Evolutionary conservation across 2,888 invertebrate species (phyloP), one percentile per base, ranked within the genome.

Genomic region (Dicyrtomina minuta): DNA sequence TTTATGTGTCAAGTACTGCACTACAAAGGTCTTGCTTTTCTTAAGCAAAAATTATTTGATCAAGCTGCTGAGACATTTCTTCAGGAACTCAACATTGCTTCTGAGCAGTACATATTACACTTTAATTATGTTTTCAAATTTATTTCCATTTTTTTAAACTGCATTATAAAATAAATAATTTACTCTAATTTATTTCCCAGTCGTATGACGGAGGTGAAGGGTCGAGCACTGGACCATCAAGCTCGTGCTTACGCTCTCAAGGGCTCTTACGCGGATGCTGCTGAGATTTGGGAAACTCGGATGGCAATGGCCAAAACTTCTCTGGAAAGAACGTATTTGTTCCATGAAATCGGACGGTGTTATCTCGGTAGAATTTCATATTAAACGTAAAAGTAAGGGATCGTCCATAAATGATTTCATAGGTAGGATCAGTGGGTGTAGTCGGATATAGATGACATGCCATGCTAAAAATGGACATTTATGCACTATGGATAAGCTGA

Each of bases 281-380:
- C 82, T 46, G 80, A 81, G 55, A 79, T 82, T 80, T 82, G 79
- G 80, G 81, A 77, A 76, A 80, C 64, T 61, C 82, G 83, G 68
- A 70, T 83, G 27, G 81, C 82, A 3, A 72, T 81, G 67, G 81
- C 81, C 62, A 81, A 81, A 76, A 80, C 81, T 26, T 75, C 81
- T 0, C 71, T 83, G 43, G 83, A 83, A 72, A 80, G 80, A 53
- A 81, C 83, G 1, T 83, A 83, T 82, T 75, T 83, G n/a, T 81
- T 80, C 73, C 83, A 84, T 75, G 83, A 83, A 76, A 82, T 83
- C 53, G 83, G 83, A 15, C 78, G 83, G 39, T 84, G 84, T 74
- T 80, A 83, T 74, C 76, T 83, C 68, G 83, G 76, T 77, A 69
- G 22, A 22, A n/a, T n/a, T n/a, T n/a, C n/a, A n/a, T n/a, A n/a